Conservation (phyloP, 1,140 invertebrate species). For the Aleiodes sp. region DNA sequence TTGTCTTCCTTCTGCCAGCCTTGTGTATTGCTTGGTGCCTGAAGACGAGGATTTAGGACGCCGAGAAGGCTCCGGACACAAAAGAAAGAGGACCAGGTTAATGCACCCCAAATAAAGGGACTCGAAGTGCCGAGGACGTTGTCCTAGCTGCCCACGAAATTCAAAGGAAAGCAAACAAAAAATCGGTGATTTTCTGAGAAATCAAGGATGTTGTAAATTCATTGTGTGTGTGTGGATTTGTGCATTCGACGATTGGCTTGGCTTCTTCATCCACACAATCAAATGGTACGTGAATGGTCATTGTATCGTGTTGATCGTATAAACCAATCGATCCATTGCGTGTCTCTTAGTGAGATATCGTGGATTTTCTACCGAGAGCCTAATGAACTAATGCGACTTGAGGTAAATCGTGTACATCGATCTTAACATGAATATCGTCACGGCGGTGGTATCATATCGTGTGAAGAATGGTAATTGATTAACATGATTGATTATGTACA, state of each 20-base stretch:
- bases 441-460: slow-evolving; percentile 10
- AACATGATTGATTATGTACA: slow-evolving; percentile 23
- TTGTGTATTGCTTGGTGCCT: neutral
- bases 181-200: neutral
- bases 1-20: neutral
- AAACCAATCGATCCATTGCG: slow-evolving; percentile 23
- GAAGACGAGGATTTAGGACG: slow-evolving; percentile 38
- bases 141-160: slow-evolving; percentile 47
- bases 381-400: slow-evolving; percentile 29
- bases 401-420: slow-evolving; percentile 28
- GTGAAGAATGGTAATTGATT: slow-evolving; percentile 23
- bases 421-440: slow-evolving; percentile 26
- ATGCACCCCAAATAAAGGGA: slow-evolving; percentile 48
- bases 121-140: slow-evolving; percentile 41
- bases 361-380: neutral
- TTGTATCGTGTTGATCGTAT: slow-evolving; percentile 5
- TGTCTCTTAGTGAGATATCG: slow-evolving; percentile 28
- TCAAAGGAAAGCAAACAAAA: neutral
- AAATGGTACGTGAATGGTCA: neutral
- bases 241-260: no score
- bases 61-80: slow-evolving; percentile 5
- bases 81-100: slow-evolving; percentile 36
- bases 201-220: neutral
- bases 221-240: neutral
- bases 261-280: neutral